These are phyloP conservation scores for Germaria angustata DNA, from an alignment of 2,888 invertebrate genomes.

Conservation along the genomic window DNA sequence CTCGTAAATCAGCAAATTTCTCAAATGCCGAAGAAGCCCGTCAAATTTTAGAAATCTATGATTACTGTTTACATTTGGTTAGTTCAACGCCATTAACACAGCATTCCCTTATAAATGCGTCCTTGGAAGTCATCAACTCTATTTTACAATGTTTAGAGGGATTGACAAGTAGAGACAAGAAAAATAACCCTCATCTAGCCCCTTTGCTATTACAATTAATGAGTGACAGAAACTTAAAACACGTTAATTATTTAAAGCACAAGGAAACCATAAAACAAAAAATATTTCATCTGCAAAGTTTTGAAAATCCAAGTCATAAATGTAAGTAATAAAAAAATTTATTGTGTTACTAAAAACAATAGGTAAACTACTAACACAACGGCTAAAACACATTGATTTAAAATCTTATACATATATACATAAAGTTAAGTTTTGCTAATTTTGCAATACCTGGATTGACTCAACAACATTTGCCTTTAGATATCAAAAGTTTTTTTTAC, in stretches of 20 bases:
- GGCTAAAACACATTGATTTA: neutral
- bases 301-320: slow-evolving; percentile 69
- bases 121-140: slow-evolving; percentile 85
- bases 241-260: slow-evolving; percentile 79
- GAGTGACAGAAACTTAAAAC: slow-evolving; percentile 71
- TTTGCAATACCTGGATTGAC: too few species aligned
- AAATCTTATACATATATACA: too few species aligned
- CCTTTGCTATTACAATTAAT: slow-evolving; percentile 49
- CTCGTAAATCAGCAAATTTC: slow-evolving; percentile 47
- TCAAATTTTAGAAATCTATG: slow-evolving; percentile 85
- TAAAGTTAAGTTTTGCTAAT: too few species aligned
- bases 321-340: slow-evolving; percentile 26
- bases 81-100: slow-evolving; percentile 85
- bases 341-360: neutral
- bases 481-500: too few species aligned
- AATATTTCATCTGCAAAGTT: slow-evolving; percentile 80
- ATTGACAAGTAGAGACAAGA: slow-evolving; percentile 59
- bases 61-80: slow-evolving; percentile 87
- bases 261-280: slow-evolving; percentile 80
- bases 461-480: too few species aligned
- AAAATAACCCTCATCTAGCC: slow-evolving; percentile 51
- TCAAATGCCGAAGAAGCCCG: slow-evolving; percentile 71
- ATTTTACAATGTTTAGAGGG: slow-evolving; percentile 76
- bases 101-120: slow-evolving; percentile 93
- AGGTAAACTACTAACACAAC: slow-evolving; percentile 50